Percentiles rank a stretch among this genome's conserved stretches.
These are phyloP conservation scores for Oegoconia quadripuncta DNA, from an alignment of 2,888 invertebrate species.

Conservation along the genomic window DNA sequence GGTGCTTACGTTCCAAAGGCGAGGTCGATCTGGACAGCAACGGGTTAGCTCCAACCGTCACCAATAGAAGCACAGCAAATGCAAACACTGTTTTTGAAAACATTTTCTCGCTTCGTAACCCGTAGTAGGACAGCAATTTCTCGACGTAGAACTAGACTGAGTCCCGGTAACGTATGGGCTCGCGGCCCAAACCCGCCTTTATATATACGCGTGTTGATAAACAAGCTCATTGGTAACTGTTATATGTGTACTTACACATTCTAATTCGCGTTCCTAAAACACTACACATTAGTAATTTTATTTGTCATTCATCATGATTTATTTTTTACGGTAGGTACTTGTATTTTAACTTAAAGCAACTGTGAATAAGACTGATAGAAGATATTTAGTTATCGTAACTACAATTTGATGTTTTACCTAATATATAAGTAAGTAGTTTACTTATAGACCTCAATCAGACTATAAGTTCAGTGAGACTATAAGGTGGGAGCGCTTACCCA, in stretches of 20 bases:
- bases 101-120: too few relatives aligned
- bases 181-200: constrained; percentile 28
- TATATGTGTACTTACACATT: constrained; percentile 1
- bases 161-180: constrained; percentile 26
- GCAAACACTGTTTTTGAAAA: constrained; percentile 38
- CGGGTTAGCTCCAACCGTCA: constrained; percentile 33
- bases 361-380: too few relatives aligned
- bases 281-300: too few relatives aligned
- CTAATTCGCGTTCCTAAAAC: constrained; percentile 4
- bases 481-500: too few relatives aligned
- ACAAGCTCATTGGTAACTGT: constrained; percentile 21
- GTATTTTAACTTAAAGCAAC: too few relatives aligned
- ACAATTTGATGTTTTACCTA: too few relatives aligned
- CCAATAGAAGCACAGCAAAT: constrained; percentile 34
- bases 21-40: constrained; percentile 12
- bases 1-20: constrained; percentile 4
- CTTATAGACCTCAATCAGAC: too few relatives aligned
- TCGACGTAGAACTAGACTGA: constrained; percentile 9
- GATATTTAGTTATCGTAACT: too few relatives aligned
- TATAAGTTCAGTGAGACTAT: too few relatives aligned
- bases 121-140: constrained; percentile 14
- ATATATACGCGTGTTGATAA: constrained; percentile 45
- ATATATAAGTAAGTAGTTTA: too few relatives aligned
- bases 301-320: too few relatives aligned
- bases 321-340: too few relatives aligned